Evolutionary conservation across 2,888 invertebrate species (phyloP), one percentile per base, ranked within the genome.

Genomic region (Drosophila kambysellisi): DNA sequence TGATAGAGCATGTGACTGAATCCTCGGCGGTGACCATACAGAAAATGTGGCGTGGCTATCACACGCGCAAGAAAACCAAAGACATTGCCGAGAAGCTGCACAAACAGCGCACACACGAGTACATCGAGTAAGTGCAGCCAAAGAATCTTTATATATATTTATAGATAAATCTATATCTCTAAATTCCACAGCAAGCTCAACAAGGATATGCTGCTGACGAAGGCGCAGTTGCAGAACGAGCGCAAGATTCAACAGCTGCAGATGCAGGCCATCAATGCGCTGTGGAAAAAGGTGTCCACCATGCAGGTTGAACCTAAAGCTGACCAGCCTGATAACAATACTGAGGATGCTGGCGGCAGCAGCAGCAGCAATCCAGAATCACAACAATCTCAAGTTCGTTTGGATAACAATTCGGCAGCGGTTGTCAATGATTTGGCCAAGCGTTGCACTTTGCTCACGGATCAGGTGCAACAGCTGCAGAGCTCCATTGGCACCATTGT

Each of bases 211-310:
- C 96, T 96, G 91, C 95, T 96, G 17, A 97, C 97, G 0, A 97
- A 97, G 92, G 96, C 96, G 2, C 97, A 97, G 17, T 91, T 97
- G 53, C 97, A 97, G 90, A 96, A 96, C 85, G 97, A 98, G 91
- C 94, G 97, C 35, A 97, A 97, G 90, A 95, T 98, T 66, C 97
- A 97, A 83, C 95, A 97, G 91, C 93, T 98, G 57, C 98, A 98
- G 93, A 97, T 97, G 95, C 97, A 98, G 93, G 97, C 98, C 6
- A 98, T 98, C 83, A 97, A 96, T 90, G 97, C 97, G 1, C 93
- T 98, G 4, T 98, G 97, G 97, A 97, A 97, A 92, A 97, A 97
- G 92, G 96, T 97, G 3, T 96, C 96, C 20, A 95, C 95, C 0
- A 93, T 97, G 81, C 96, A 93, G 70, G 72, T 82, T 17, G 79